phyloP scores from a whole-genome alignment of 1,140 invertebrate genomes.

The Drosophila varians region DNA sequence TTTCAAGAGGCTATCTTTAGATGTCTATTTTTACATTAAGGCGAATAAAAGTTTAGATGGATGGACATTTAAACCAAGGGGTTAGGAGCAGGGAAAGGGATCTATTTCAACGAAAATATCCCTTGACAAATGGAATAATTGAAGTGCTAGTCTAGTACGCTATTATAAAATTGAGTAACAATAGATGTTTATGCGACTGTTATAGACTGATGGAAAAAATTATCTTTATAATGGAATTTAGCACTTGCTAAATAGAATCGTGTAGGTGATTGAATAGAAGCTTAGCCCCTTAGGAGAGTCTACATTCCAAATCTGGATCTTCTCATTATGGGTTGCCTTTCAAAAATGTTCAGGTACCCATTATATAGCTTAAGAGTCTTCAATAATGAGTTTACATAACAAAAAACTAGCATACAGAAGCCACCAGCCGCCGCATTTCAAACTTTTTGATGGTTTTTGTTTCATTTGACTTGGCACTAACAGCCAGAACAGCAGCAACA shows the following conservation, averaged over 20 bases:
- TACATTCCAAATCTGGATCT: neutral
- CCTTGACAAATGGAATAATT: neutral
- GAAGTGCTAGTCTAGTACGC: too few species aligned
- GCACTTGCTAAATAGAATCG: neutral
- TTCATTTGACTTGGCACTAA: slow-evolving; percentile 44
- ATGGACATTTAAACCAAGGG: slow-evolving; percentile 2
- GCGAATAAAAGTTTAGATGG: slow-evolving; percentile 4
- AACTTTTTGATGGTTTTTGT: slow-evolving; percentile 48
- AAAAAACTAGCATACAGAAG: neutral
- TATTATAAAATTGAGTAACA: neutral
- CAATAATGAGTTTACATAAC: neutral
- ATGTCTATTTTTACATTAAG: slow-evolving; percentile 24
- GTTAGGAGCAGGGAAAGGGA: neutral
- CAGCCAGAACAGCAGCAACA: too few species aligned
- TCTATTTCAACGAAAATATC: neutral
- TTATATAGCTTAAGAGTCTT: too few species aligned
- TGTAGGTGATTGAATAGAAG: neutral
- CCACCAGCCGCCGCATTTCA: slow-evolving; percentile 20
- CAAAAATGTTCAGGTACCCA: too few species aligned
- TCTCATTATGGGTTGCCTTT: neutral
- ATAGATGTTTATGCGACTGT: neutral
- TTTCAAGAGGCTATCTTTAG: slow-evolving; percentile 33
- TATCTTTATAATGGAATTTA: neutral
- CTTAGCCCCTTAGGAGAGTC: neutral
- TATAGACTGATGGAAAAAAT: neutral